Percentiles rank a stretch among this genome's conserved stretches.
phyloP scores from a whole-genome alignment of 2,113 vertebrate genomes.

The Rhinolophus sinicus region DNA sequence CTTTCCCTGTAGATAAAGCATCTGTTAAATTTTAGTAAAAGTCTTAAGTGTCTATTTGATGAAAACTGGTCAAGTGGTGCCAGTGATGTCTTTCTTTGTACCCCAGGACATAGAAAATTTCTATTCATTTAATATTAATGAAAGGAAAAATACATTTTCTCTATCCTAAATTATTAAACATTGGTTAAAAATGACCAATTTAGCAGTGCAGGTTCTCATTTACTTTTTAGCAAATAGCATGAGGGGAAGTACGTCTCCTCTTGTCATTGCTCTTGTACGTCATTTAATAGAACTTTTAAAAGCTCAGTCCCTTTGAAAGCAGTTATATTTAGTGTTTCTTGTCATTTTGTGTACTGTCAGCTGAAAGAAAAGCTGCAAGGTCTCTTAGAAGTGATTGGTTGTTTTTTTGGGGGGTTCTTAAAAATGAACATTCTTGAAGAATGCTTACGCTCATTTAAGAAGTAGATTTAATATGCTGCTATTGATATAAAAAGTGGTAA shows the following conservation, averaged over 20 bases:
- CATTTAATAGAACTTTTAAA: slow-evolving; percentile 58
- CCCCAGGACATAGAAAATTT: not conserved
- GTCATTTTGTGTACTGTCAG: slow-evolving; percentile 75
- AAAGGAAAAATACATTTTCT: not conserved
- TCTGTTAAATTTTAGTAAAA: slow-evolving; percentile 9
- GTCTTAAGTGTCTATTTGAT: not conserved
- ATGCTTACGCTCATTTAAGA: not conserved
- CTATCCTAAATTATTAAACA: slow-evolving; percentile 71
- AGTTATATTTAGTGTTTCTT: slow-evolving; percentile 76
- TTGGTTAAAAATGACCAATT: slow-evolving; percentile 66
- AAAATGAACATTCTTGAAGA: slow-evolving; percentile 15
- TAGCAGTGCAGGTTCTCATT: slow-evolving; percentile 71
- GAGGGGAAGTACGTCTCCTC: slow-evolving; percentile 17
- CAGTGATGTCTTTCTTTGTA: not conserved
- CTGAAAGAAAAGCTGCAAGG: slow-evolving; percentile 71
- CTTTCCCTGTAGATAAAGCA: not conserved
- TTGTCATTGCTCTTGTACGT: slow-evolving; percentile 51
- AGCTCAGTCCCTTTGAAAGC: slow-evolving; percentile 76
- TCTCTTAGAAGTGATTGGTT: slow-evolving; percentile 68
- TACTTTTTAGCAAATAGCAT: slow-evolving; percentile 65
- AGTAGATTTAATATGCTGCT: not conserved
- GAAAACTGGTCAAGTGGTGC: not conserved
- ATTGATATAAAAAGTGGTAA: not conserved
- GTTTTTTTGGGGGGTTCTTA: not conserved
- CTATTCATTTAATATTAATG: slow-evolving; percentile 69